A percentile compares a stretch with the other conserved stretches of the same genome.
phyloP scores from a whole-genome alignment of 2,888 invertebrate genomes.

The Argyresthia albistria region DNA sequence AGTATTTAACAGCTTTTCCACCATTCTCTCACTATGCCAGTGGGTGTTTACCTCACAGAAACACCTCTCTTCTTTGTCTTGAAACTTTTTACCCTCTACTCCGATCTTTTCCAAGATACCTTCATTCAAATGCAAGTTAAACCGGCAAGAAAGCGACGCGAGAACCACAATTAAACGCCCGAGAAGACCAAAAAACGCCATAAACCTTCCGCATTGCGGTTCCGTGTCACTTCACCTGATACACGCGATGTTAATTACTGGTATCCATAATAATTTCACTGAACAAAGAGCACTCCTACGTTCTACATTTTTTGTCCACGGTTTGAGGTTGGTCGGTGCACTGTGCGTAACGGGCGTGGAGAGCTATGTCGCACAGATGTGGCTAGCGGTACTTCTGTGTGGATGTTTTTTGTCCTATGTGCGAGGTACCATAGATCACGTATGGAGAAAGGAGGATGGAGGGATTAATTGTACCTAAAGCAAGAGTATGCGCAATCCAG shows the following conservation, averaged over 20 bases:
- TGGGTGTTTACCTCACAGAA: background rate
- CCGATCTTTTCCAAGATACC: too few relatives aligned
- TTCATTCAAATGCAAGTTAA: too few relatives aligned
- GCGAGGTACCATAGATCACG: too few relatives aligned
- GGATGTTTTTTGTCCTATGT: slow-evolving; percentile 37
- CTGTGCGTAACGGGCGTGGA: slow-evolving; percentile 43
- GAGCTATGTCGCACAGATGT: slow-evolving; percentile 63
- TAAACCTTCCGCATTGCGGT: slow-evolving; percentile 10
- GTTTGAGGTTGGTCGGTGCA: slow-evolving; percentile 28
- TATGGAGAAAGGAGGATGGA: too few relatives aligned
- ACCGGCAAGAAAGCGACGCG: background rate
- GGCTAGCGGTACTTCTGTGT: slow-evolving; percentile 55
- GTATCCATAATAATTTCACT: slow-evolving; percentile 35
- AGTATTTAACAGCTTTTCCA: too few relatives aligned
- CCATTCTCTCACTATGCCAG: background rate
- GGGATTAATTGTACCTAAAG: too few relatives aligned
- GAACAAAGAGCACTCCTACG: slow-evolving; percentile 44
- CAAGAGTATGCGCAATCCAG: too few relatives aligned
- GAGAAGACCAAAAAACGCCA: background rate
- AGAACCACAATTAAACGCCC: background rate
- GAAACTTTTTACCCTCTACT: too few relatives aligned
- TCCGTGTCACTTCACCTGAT: slow-evolving; percentile 34
- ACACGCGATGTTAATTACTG: slow-evolving; percentile 28
- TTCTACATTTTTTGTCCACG: slow-evolving; percentile 33
- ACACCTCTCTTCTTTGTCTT: background rate